These are phyloP conservation scores for Alfaro cultratus DNA, from an alignment of 2,797 vertebrate genomes.

Conservation along the genomic window DNA sequence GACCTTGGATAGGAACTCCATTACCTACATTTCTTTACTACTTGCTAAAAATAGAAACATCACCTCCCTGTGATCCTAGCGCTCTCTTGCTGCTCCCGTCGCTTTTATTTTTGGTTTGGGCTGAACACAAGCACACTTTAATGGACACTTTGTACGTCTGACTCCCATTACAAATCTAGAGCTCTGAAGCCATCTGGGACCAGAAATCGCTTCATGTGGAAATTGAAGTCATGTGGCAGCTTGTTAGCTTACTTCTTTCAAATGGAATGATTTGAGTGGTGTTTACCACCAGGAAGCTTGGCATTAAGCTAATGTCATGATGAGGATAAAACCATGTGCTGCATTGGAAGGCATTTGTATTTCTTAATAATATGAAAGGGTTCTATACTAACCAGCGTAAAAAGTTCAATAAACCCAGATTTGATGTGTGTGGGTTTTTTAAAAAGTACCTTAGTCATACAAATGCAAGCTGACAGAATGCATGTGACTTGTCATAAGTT, in stretches of 20 bases:
- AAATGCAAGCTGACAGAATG: not conserved
- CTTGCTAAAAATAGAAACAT: conserved; percentile 19
- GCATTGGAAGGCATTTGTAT: conserved; percentile 17
- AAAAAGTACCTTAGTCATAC: not conserved
- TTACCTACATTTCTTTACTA: conserved; percentile 2
- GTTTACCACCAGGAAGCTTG: conserved; percentile 21
- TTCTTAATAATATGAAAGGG: not conserved
- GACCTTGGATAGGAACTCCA: conserved; percentile 16
- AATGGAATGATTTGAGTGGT: conserved; percentile 44
- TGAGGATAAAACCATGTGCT: conserved; percentile 7
- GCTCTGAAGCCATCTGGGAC: conserved; percentile 58
- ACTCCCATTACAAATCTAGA: conserved; percentile 55
- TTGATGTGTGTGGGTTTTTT: not conserved
- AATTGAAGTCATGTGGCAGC: conserved; percentile 65
- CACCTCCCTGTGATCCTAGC: not conserved
- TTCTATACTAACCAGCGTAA: not conserved
- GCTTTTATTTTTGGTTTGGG: conserved; percentile 27
- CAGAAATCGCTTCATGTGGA: conserved; percentile 59
- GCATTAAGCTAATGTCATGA: conserved; percentile 29
- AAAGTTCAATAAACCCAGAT: not conserved
- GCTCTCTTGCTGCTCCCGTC: conserved; percentile 1
- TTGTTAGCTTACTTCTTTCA: conserved; percentile 53
- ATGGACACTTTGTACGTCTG: conserved; percentile 41
- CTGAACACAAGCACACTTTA: conserved; percentile 24
- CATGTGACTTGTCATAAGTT: not conserved